Evolutionary conservation across 2,888 invertebrate species (phyloP).

Genomic region (Drosophila diplacantha): DNA sequence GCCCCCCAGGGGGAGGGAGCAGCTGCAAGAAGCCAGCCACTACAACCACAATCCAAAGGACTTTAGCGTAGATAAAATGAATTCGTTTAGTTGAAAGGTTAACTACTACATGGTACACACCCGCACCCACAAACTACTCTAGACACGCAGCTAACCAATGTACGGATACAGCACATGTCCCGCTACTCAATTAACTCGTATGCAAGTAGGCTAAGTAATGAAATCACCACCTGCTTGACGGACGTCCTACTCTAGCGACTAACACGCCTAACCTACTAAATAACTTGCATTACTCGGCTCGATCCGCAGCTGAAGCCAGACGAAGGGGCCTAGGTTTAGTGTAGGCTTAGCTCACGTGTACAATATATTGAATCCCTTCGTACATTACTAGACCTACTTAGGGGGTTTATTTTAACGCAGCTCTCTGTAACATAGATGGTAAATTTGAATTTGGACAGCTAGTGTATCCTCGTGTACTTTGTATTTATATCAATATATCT

Average conservation of each 20-base stretch:
- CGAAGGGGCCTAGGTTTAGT: conserved; percentile 8
- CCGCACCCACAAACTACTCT: conserved; percentile 8
- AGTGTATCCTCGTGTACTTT: conserved; percentile 16
- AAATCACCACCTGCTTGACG: conserved; percentile 64
- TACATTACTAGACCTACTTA: conserved; percentile 16
- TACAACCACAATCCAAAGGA: conserved; percentile 75
- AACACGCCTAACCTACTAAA: conserved; percentile 43
- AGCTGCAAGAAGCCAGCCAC: conserved; percentile 55
- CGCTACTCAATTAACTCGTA: conserved; percentile 35
- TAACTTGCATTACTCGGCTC: conserved; percentile 13
- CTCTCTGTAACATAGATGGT: conserved; percentile 6
- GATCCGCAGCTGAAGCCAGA: conserved; percentile 18
- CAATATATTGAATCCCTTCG: conserved; percentile 5
- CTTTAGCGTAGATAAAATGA: conserved; percentile 69
- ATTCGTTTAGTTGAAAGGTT: conserved; percentile 47
- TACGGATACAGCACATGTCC: background rate
- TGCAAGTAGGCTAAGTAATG: conserved; percentile 54
- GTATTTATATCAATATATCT: conserved; percentile 31
- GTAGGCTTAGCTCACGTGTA: conserved; percentile 19
- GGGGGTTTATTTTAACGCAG: conserved; percentile 1
- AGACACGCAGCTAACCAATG: conserved; percentile 25
- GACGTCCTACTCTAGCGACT: conserved; percentile 50
- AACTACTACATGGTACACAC: conserved; percentile 49
- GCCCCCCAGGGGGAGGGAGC: conserved; percentile 4
- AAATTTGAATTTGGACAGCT: conserved; percentile 14